phyloP scores from a whole-genome alignment of 2,113 vertebrate species.

The Ellobius talpinus region DNA sequence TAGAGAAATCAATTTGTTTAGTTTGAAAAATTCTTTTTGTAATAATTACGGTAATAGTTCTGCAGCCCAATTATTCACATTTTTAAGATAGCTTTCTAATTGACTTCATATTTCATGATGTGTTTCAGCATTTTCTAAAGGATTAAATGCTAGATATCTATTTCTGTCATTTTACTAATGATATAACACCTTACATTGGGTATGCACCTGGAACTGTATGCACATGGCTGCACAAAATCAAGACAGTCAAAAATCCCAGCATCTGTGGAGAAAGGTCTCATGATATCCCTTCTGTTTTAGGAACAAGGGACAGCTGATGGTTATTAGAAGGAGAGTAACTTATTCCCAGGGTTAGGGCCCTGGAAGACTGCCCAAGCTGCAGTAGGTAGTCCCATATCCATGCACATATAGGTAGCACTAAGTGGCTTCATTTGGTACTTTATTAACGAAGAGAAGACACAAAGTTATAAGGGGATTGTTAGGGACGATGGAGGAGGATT shows the following conservation, averaged over 20 bases:
- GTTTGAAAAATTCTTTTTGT: constrained; percentile 28
- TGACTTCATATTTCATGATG: constrained; percentile 39
- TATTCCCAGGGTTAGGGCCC: not conserved
- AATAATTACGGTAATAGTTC: not conserved
- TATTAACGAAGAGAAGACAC: not conserved
- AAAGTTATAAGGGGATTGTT: not conserved
- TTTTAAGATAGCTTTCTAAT: constrained; percentile 29
- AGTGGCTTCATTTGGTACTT: not conserved
- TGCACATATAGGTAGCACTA: not conserved
- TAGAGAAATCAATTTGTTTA: constrained; percentile 50
- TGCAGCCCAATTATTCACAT: not conserved
- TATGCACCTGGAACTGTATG: not conserved
- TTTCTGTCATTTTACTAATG: not conserved
- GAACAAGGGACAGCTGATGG: not conserved
- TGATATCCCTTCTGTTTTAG: not conserved
- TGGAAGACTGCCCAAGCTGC: not conserved
- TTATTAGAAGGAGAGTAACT: not conserved
- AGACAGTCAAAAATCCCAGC: not conserved
- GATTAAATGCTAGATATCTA: not conserved
- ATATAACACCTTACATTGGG: too few species aligned
- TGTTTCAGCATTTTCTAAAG: not conserved
- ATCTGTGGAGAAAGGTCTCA: not conserved
- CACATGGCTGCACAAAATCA: not conserved
- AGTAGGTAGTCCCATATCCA: not conserved
- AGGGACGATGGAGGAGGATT: not conserved